phyloP scores from a whole-genome alignment of 2,797 vertebrate species.

The Lithobates pipiens region DNA sequence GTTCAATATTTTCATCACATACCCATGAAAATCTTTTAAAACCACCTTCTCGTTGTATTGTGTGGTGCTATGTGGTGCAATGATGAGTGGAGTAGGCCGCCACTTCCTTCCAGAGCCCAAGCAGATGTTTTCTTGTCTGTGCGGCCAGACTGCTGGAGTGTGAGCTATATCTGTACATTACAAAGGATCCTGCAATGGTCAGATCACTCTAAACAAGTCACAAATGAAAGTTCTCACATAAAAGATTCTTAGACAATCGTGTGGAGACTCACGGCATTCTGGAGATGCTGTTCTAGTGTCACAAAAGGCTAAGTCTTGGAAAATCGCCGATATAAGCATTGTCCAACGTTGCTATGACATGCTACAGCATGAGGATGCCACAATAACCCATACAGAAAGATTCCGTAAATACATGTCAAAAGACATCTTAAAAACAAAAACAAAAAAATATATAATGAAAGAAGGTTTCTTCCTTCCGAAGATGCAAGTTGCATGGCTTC shows the following conservation, averaged over 20 bases:
- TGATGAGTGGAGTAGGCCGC: background rate
- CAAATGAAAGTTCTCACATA: background rate
- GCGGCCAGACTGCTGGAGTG: background rate
- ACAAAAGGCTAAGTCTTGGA: background rate
- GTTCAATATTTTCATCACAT: no score
- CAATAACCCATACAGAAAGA: background rate
- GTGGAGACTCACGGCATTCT: background rate
- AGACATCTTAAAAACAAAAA: background rate
- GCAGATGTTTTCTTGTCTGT: conserved; percentile 3
- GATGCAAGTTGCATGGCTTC: no score
- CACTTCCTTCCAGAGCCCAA: background rate
- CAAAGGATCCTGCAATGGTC: conserved; percentile 10
- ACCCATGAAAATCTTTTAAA: background rate
- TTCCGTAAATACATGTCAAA: background rate
- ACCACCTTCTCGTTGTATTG: background rate
- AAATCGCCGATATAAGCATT: background rate
- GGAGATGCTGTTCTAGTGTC: background rate
- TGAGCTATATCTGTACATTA: background rate
- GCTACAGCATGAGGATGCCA: background rate
- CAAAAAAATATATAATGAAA: background rate
- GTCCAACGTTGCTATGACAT: background rate
- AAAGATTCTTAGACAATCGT: background rate
- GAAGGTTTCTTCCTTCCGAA: no score
- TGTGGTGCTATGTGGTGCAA: conserved; percentile 2
- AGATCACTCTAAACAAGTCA: conserved; percentile 5